A percentile compares a stretch with the other conserved stretches of the same genome.
These are phyloP conservation scores for Monomorium pharaonis DNA, from an alignment of 1,140 invertebrate species.

Conservation along the genomic window DNA sequence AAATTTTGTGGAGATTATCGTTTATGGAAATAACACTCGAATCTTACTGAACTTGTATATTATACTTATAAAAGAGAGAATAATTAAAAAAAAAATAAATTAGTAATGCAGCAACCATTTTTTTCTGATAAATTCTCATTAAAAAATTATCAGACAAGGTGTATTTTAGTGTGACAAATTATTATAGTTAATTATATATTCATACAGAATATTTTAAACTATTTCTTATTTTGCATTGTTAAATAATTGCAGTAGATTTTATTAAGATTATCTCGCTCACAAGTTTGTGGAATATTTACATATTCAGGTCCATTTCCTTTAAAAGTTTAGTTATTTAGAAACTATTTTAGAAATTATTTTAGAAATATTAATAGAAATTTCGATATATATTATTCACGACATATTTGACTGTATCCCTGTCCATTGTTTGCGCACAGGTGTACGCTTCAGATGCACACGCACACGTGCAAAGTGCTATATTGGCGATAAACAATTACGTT, in stretches of 20 bases:
- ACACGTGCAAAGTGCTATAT: not conserved
- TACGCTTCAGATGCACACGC: not conserved
- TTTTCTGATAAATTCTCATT: too few species aligned
- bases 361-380: not conserved
- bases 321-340: not conserved
- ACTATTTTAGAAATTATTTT: not conserved
- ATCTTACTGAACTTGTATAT: not conserved
- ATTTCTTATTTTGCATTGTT: not conserved
- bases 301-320: not conserved
- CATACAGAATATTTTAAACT: not conserved
- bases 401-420: not conserved
- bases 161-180: not conserved
- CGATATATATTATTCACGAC: not conserved
- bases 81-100: not conserved
- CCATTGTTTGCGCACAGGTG: not conserved
- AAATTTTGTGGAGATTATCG: not conserved
- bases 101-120: too few species aligned
- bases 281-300: not conserved
- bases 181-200: not conserved
- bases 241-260: not conserved
- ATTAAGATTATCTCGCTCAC: too few species aligned
- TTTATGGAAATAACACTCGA: not conserved
- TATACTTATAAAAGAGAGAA: not conserved
- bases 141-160: too few species aligned
- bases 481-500: slow-evolving; percentile 48